Evolutionary conservation across 2,888 invertebrate species (phyloP).

Genomic region (Chaitophorus viminalis): DNA sequence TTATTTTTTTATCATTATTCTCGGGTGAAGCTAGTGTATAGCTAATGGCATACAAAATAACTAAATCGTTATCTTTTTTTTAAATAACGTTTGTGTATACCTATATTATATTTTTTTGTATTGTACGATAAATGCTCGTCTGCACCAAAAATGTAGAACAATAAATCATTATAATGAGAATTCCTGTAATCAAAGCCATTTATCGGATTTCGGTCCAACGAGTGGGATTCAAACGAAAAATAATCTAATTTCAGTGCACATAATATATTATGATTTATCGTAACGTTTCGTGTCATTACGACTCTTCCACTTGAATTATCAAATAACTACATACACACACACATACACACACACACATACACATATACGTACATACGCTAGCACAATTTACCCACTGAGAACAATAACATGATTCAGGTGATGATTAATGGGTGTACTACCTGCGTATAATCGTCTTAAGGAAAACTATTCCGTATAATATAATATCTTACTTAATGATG

Average conservation of each 20-base stretch:
- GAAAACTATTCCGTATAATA: neutral
- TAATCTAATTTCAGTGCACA: neutral
- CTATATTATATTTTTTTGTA: neutral
- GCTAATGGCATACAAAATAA: neutral
- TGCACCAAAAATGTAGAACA: neutral
- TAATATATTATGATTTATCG: constrained; percentile 23
- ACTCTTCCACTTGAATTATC: constrained; percentile 20
- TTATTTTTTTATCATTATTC: neutral
- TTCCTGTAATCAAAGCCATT: constrained; percentile 10
- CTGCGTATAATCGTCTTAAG: constrained; percentile 25
- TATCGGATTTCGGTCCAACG: constrained; percentile 34
- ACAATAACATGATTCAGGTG: constrained; percentile 39
- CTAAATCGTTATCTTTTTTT: neutral
- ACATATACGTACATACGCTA: no score
- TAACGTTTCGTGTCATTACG: constrained; percentile 3
- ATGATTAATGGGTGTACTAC: constrained; percentile 37
- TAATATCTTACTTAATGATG: neutral
- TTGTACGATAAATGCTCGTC: neutral
- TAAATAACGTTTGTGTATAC: neutral
- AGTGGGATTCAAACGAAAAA: constrained; percentile 18
- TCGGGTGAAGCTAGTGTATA: neutral
- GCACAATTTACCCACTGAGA: constrained; percentile 9
- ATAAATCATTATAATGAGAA: constrained; percentile 28
- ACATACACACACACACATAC: neutral
- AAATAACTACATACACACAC: neutral